phyloP scores from a whole-genome alignment of 2,888 invertebrate species.

The Drymonia ruficornis region DNA sequence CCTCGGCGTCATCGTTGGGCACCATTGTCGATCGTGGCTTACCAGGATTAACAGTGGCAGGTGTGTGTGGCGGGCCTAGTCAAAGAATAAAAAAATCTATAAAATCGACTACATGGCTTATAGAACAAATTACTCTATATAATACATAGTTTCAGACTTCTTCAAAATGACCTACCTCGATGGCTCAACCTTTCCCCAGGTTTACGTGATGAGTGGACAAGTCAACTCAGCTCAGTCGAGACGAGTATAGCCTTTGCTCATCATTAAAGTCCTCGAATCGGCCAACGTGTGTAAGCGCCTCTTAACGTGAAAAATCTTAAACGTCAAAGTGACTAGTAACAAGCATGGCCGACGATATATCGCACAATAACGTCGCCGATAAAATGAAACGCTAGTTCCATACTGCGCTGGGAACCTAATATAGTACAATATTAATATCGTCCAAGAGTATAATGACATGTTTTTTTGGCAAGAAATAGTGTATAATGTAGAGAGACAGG shows the following conservation, averaged over 20 bases:
- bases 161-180: too few relatives aligned
- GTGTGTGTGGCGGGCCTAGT: too few relatives aligned
- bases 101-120: too few relatives aligned
- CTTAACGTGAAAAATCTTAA: slow-evolving; percentile 42
- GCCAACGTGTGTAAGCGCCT: slow-evolving; percentile 25
- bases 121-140: too few relatives aligned
- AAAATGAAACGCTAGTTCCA: slow-evolving; percentile 23
- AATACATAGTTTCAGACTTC: too few relatives aligned
- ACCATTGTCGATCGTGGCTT: too few relatives aligned
- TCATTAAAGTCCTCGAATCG: background rate
- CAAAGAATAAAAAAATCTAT: too few relatives aligned
- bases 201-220: too few relatives aligned
- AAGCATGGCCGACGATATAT: slow-evolving; percentile 43
- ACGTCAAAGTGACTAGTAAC: slow-evolving; percentile 60
- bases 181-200: too few relatives aligned
- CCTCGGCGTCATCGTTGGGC: too few relatives aligned
- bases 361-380: slow-evolving; percentile 25
- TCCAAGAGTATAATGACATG: slow-evolving; percentile 51
- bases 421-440: slow-evolving; percentile 42
- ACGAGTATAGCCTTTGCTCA: background rate
- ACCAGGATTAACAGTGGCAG: too few relatives aligned
- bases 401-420: slow-evolving; percentile 31
- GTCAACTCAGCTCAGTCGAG: too few relatives aligned
- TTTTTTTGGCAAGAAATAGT: slow-evolving; percentile 68
- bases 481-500: slow-evolving; percentile 65